Evolutionary conservation across 2,888 invertebrate genomes (phyloP).

Genomic region (Gerris lacustris): DNA sequence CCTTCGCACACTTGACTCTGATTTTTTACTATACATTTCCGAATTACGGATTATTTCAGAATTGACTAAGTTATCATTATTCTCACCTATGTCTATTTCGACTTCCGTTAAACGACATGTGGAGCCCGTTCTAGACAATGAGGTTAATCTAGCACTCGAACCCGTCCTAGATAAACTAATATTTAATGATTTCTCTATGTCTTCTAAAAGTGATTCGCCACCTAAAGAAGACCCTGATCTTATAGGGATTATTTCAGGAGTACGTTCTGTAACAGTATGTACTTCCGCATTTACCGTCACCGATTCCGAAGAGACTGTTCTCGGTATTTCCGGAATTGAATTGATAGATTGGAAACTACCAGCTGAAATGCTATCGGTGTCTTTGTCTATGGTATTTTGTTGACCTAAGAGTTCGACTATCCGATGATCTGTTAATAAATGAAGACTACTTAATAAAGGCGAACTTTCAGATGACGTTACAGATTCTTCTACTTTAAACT

Average conservation of each 20-base stretch:
- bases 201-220: slow-evolving; percentile 28
- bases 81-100: slow-evolving; percentile 20
- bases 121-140: slow-evolving; percentile 15
- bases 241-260: slow-evolving; percentile 16
- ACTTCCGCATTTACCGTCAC: slow-evolving; percentile 26
- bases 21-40: not conserved
- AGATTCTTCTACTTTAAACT: slow-evolving; percentile 18
- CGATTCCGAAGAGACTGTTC: slow-evolving; percentile 25
- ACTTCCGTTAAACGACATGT: slow-evolving; percentile 18
- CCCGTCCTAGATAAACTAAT: slow-evolving; percentile 25
- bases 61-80: slow-evolving; percentile 1
- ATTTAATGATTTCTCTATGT: slow-evolving; percentile 29
- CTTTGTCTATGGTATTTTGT: slow-evolving; percentile 15
- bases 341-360: slow-evolving; percentile 26
- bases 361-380: slow-evolving; percentile 22
- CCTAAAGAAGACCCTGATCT: slow-evolving; percentile 24
- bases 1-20: slow-evolving; percentile 13
- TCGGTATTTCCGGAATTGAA: slow-evolving; percentile 18
- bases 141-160: slow-evolving; percentile 18
- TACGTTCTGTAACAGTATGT: slow-evolving; percentile 18
- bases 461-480: slow-evolving; percentile 26
- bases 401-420: slow-evolving; percentile 25
- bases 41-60: not conserved
- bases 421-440: slow-evolving; percentile 27
- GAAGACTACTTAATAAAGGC: slow-evolving; percentile 29